Evolutionary conservation across 2,113 vertebrate species (phyloP).

Genomic region (Lates calcarifer): DNA sequence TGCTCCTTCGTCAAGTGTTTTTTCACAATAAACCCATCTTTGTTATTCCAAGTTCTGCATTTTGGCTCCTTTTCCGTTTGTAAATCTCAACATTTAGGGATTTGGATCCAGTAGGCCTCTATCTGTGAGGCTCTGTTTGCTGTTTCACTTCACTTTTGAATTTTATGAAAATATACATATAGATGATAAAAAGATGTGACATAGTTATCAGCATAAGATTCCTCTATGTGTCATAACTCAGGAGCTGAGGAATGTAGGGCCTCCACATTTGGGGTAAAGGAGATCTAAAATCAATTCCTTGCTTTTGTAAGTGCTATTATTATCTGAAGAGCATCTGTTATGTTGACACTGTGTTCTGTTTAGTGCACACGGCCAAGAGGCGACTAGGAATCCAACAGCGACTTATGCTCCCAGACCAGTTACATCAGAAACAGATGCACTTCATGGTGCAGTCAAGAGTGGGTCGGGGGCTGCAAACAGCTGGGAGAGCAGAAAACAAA

Average conservation of each 20-base stretch:
- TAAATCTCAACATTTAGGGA: too few species aligned
- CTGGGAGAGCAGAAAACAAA: too few species aligned
- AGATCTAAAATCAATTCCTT: background rate
- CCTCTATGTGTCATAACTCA: background rate
- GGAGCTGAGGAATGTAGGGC: background rate
- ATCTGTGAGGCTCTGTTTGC: background rate
- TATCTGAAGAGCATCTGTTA: background rate
- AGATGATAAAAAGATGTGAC: background rate
- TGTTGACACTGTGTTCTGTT: background rate
- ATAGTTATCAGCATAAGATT: background rate
- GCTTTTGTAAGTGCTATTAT: background rate
- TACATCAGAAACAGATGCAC: background rate
- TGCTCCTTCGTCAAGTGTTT: too few species aligned
- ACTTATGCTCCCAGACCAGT: background rate
- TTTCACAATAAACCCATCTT: too few species aligned
- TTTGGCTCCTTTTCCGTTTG: too few species aligned
- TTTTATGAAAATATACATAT: background rate
- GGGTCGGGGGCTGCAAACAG: too few species aligned
- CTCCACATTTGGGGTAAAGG: background rate
- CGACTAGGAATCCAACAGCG: background rate
- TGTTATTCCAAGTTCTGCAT: too few species aligned
- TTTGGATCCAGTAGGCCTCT: background rate
- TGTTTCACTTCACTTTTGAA: background rate
- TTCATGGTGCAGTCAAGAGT: background rate
- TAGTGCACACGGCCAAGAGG: background rate